These are phyloP conservation scores for Drosophila neonasuta DNA, from an alignment of 2,888 invertebrate genomes.

Conservation along the genomic window DNA sequence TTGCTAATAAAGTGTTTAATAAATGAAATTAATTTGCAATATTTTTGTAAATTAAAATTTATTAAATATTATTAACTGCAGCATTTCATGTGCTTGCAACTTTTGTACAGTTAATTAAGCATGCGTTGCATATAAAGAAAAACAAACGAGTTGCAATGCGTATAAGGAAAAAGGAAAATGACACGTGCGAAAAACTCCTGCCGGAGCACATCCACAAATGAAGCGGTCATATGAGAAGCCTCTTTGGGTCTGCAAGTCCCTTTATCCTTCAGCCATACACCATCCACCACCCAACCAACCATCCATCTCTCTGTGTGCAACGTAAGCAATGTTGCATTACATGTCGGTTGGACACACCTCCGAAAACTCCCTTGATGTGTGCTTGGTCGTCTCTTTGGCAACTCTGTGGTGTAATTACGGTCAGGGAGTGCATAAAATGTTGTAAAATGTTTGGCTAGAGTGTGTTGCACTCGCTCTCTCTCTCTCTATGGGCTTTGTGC, in stretches of 20 bases:
- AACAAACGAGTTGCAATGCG: conserved; percentile 8
- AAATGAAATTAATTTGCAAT: no score
- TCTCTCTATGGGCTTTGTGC: conserved; percentile 48
- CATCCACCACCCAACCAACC: not conserved
- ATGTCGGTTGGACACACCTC: conserved; percentile 52
- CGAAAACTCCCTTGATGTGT: conserved; percentile 7
- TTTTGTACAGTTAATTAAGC: conserved; percentile 7
- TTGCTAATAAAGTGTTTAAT: no score
- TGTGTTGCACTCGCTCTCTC: conserved; percentile 34
- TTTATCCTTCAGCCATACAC: no score
- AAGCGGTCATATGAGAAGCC: conserved; percentile 6
- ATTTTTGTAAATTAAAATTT: no score
- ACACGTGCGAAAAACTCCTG: conserved; percentile 19
- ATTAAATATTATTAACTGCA: not conserved
- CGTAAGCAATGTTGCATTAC: conserved; percentile 54
- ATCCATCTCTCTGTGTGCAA: not conserved
- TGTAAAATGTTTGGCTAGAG: conserved; percentile 50
- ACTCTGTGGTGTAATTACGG: conserved; percentile 71
- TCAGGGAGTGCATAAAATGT: conserved; percentile 60
- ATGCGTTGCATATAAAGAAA: conserved; percentile 2
- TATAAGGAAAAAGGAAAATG: conserved; percentile 24
- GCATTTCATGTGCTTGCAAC: not conserved
- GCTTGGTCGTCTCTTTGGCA: conserved; percentile 18
- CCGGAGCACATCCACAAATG: conserved; percentile 7
- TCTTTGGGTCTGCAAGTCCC: not conserved